phyloP scores from a whole-genome alignment of 2,888 invertebrate genomes.

The Chrysina gloriosa region DNA sequence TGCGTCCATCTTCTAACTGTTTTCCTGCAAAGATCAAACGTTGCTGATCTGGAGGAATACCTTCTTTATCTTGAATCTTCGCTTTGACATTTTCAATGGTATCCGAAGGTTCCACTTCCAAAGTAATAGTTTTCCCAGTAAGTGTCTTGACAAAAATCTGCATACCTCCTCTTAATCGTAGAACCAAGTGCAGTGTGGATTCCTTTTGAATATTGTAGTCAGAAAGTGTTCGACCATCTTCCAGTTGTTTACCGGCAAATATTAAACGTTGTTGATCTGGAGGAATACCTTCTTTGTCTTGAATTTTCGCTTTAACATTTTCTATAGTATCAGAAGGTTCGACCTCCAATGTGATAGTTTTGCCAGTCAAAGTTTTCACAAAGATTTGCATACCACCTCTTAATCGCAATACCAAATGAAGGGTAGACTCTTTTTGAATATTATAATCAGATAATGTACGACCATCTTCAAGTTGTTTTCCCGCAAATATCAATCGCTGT shows the following conservation, averaged over 20 bases:
- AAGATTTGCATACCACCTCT: constrained; percentile 86
- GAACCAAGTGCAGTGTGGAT: constrained; percentile 70
- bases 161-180: constrained; percentile 76
- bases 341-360: constrained; percentile 70
- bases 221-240: constrained; percentile 74
- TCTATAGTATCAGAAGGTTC: constrained; percentile 73
- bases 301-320: constrained; percentile 71
- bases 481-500: too few species aligned
- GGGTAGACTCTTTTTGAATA: constrained; percentile 94
- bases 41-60: constrained; percentile 73
- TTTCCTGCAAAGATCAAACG: constrained; percentile 74
- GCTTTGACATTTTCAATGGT: constrained; percentile 73
- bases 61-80: constrained; percentile 69
- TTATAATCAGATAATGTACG: too few species aligned
- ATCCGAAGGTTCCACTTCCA: constrained; percentile 71
- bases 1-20: constrained; percentile 77
- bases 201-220: constrained; percentile 77
- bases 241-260: constrained; percentile 76
- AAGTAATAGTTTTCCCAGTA: constrained; percentile 70
- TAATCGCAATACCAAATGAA: constrained; percentile 93
- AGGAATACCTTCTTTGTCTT: constrained; percentile 70
- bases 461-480: too few species aligned
- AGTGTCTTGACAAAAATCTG: constrained; percentile 74
- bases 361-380: constrained; percentile 71
- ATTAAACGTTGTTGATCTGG: constrained; percentile 74